Base-by-base conservation (phyloP, 2,888 invertebrate genomes). In the Epinotia nisella region DNA sequence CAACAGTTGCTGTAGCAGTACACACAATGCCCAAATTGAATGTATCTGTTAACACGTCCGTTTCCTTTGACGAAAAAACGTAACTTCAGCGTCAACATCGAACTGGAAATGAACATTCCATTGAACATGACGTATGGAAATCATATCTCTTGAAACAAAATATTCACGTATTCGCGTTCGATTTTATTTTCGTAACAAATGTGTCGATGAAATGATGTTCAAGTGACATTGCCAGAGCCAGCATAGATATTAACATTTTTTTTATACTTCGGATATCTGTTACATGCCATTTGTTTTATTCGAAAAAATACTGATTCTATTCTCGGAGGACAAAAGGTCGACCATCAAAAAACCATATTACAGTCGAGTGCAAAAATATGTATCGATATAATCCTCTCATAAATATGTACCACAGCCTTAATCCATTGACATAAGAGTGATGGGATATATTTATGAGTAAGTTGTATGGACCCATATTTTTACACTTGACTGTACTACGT, bases 211-310 rank as follows among this genome's bases (percentile, higher is more conserved):
- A 24, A 15, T 7, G 15, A 61, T 35, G 9, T 51, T 65, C 17
- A 35, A 35, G 51, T 51, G 35, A 17, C n/a, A 17, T 4, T 24
- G 45, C 1, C 41, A 15, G 24, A 49, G n/a, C 24, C 11, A 39
- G 59, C 17, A 35, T 15, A 19, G 2, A 39, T 60, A 59, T 61
- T 49, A 62, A n/a, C 9, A 65, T 64, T 19, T 65, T 19, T 64
- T 65, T 35, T 29, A 51, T 51, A 29, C 17, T 17, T 51, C 7
- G n/a, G 29, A 64, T 49, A 49, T 49, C 24, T 49, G 62, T 62
- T n/a, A 1, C 45, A 19, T 19, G 15, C 21, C 13, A 35, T 4
- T 21, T 10, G 35, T 53, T 64, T 53, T 65, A 53, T 51, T 24
- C 17, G 17, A 9, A 35, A 17, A 49, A 13, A 1, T 10, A 53